phyloP scores from a whole-genome alignment of 2,888 invertebrate species.

The Rotaria magnacalcarata region DNA sequence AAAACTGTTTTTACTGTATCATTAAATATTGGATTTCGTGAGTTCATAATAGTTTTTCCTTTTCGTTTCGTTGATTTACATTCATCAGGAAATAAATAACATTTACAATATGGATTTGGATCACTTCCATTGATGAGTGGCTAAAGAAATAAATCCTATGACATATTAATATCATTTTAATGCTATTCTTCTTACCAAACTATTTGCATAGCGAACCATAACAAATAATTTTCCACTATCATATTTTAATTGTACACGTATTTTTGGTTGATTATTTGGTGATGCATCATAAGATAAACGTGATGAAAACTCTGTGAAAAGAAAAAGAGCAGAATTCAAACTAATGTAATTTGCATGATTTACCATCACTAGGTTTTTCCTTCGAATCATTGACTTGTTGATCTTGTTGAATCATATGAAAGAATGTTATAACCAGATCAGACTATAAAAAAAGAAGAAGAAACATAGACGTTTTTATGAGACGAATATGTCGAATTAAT shows the following conservation, averaged over 20 bases:
- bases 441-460: conserved; percentile 62
- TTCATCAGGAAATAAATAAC: conserved; percentile 83
- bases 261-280: conserved; percentile 70
- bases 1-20: conserved; percentile 12
- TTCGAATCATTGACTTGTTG: conserved; percentile 69
- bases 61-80: conserved; percentile 88
- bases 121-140: neutral
- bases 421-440: conserved; percentile 94
- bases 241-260: conserved; percentile 70
- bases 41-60: conserved; percentile 39
- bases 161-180: neutral
- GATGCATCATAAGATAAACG: conserved; percentile 47
- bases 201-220: conserved; percentile 84
- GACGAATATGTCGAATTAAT: too few species aligned
- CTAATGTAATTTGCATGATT: conserved; percentile 47
- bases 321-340: neutral
- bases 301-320: conserved; percentile 49
- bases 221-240: conserved; percentile 69
- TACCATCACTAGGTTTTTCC: conserved; percentile 43
- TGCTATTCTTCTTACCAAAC: conserved; percentile 64
- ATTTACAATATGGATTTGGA: conserved; percentile 62
- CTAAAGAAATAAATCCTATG: neutral
- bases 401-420: conserved; percentile 88
- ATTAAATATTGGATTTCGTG: conserved; percentile 45
- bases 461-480: neutral